A percentile compares a stretch with the other conserved stretches of the same genome.
Evolutionary conservation across 2,888 invertebrate species (phyloP).

Genomic region (Limnephilus lunatus): DNA sequence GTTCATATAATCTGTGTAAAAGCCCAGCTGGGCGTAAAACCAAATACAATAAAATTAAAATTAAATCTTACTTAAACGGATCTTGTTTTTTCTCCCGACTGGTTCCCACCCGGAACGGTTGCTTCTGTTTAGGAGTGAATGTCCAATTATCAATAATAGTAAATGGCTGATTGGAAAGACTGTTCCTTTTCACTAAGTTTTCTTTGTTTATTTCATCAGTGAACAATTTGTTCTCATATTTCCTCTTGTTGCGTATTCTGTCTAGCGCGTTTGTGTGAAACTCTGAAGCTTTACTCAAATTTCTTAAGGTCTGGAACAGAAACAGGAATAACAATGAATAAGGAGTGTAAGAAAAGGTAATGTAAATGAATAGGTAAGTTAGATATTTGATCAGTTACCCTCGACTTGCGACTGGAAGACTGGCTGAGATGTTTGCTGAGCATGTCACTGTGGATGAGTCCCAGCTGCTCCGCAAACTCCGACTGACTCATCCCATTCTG

Average conservation of each 20-base stretch:
- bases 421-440: background rate
- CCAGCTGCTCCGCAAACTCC: constrained; percentile 58
- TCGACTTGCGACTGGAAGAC: background rate
- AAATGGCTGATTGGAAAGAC: background rate
- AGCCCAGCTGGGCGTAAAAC: too few species aligned
- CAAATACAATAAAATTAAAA: too few species aligned
- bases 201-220: constrained; percentile 26
- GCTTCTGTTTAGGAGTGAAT: background rate
- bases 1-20: too few species aligned
- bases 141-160: constrained; percentile 26
- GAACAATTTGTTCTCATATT: background rate
- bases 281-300: constrained; percentile 4
- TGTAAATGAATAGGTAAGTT: background rate
- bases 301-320: constrained; percentile 4
- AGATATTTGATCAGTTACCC: background rate
- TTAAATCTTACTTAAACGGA: background rate
- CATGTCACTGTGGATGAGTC: constrained; percentile 42
- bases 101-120: background rate
- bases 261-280: background rate
- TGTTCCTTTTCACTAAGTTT: background rate
- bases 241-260: background rate
- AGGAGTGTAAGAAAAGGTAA: background rate
- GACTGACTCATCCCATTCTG: constrained; percentile 58
- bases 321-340: background rate
- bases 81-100: background rate